These are phyloP conservation scores for Crotalus viridis DNA, from an alignment of 2,113 vertebrate genomes.

Conservation along the genomic window DNA sequence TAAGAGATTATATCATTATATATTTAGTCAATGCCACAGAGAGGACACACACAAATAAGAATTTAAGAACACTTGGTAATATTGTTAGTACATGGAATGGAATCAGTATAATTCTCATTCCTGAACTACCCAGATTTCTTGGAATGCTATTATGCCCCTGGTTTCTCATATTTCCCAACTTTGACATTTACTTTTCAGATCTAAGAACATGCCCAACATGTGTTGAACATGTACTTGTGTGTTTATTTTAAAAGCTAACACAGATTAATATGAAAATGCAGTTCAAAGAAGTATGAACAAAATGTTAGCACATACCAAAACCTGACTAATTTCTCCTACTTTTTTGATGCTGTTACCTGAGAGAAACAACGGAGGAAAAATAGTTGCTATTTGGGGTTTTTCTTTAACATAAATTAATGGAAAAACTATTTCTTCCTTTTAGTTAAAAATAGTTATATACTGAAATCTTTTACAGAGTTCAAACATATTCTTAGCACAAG, in stretches of 20 bases:
- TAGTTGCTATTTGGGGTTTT: neutral
- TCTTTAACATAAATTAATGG: neutral
- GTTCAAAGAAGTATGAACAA: neutral
- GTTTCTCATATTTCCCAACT: neutral
- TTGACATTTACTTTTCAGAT: neutral
- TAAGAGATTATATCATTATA: neutral
- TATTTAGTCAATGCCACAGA: neutral
- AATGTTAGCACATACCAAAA: neutral
- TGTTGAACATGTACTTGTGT: neutral
- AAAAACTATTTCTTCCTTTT: neutral
- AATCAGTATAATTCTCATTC: neutral
- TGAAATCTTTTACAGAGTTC: neutral
- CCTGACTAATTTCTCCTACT: neutral
- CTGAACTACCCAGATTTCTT: neutral
- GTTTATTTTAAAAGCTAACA: neutral
- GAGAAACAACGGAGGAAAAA: neutral
- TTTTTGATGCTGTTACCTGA: neutral
- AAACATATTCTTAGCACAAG: neutral
- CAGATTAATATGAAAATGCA: neutral
- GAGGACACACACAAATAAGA: neutral
- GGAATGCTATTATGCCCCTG: neutral
- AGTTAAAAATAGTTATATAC: constrained; percentile 7
- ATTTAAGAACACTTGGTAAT: neutral
- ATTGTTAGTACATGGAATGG: neutral
- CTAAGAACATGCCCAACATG: neutral